Conservation (phyloP, 2,888 invertebrate genomes). For the Hemaris fuciformis region DNA sequence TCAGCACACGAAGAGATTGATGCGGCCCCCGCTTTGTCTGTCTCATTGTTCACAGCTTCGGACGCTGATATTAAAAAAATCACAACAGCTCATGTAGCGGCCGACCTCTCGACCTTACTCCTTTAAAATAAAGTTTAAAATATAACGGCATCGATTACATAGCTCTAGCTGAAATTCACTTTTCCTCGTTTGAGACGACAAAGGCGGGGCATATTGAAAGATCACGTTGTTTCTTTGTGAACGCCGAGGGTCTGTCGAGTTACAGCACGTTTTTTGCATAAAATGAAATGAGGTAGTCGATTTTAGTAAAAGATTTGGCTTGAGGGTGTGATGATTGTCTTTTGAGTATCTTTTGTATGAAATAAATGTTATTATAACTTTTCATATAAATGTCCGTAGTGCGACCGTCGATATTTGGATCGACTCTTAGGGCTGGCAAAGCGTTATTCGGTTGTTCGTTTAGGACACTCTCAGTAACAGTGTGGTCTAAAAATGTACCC, state of each 20-base stretch:
- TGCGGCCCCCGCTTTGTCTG: conserved; percentile 32
- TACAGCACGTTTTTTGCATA: conserved; percentile 1
- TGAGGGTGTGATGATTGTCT: neutral
- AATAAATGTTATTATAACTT: too few relatives aligned
- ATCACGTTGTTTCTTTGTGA: conserved; percentile 15
- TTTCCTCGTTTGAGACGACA: conserved; percentile 11
- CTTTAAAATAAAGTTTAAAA: conserved; percentile 8
- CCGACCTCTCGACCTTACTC: conserved; percentile 2
- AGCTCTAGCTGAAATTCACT: neutral
- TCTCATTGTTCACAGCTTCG: conserved; percentile 28
- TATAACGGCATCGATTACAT: neutral
- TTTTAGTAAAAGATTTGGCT: neutral
- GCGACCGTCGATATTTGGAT: too few relatives aligned
- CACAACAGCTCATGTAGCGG: conserved; percentile 8
- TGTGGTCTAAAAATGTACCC: too few relatives aligned
- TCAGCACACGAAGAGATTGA: conserved; percentile 20
- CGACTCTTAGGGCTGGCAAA: too few relatives aligned
- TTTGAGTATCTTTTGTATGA: neutral
- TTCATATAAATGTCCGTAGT: too few relatives aligned
- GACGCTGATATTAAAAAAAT: conserved; percentile 30
- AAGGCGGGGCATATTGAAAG: conserved; percentile 15
- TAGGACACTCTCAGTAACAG: too few relatives aligned
- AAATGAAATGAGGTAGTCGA: neutral
- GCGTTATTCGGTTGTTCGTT: too few relatives aligned
- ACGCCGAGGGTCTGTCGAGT: neutral